phyloP scores from a whole-genome alignment of 2,888 invertebrate species.

The Nipponacmea schrenckii region DNA sequence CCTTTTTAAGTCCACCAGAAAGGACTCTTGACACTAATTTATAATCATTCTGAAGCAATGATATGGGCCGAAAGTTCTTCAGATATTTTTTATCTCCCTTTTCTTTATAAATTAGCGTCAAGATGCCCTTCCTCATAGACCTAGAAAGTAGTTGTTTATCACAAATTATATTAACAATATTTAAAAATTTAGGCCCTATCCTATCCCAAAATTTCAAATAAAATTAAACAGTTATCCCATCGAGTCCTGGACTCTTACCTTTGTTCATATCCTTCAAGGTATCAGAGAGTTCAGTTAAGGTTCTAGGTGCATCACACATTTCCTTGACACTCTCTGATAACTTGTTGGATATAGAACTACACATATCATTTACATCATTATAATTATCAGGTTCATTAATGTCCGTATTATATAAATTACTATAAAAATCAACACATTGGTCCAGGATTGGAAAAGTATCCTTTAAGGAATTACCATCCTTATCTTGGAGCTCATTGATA shows the following conservation, averaged over 20 bases:
- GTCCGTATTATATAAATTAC: background rate
- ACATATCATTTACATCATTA: too few species aligned
- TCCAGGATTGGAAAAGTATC: too few species aligned
- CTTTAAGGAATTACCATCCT: too few species aligned
- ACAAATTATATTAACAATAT: constrained; percentile 22
- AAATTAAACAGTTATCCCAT: constrained; percentile 5
- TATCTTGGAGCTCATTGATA: too few species aligned
- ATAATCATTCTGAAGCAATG: constrained; percentile 36
- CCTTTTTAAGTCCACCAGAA: constrained; percentile 26
- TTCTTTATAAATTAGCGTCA: constrained; percentile 38
- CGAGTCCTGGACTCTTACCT: constrained; percentile 17
- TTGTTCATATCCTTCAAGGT: too few species aligned
- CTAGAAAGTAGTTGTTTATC: constrained; percentile 19
- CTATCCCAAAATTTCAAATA: constrained; percentile 3
- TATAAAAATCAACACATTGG: too few species aligned
- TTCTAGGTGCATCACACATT: too few species aligned
- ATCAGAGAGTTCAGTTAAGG: too few species aligned
- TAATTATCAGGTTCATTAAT: too few species aligned
- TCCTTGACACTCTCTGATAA: too few species aligned
- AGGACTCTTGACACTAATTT: constrained; percentile 39
- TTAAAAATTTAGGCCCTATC: constrained; percentile 17
- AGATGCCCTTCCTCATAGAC: constrained; percentile 18
- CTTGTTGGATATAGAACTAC: too few species aligned
- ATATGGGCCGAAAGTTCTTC: constrained; percentile 40
- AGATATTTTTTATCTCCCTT: constrained; percentile 20